phyloP scores from a whole-genome alignment of 92 coral and sea anemone genomes.

The Parazoanthus darwini region DNA sequence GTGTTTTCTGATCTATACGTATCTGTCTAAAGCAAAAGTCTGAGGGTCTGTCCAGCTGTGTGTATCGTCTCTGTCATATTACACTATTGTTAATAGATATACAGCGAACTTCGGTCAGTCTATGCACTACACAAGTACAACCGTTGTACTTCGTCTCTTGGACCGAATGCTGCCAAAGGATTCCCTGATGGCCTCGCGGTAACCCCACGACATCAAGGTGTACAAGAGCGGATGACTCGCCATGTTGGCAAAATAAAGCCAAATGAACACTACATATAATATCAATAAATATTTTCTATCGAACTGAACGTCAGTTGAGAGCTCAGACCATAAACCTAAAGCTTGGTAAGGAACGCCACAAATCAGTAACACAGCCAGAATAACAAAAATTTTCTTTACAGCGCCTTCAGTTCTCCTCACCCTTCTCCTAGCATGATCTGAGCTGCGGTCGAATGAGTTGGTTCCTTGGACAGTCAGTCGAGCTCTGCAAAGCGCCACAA shows the following conservation, averaged over 20 bases:
- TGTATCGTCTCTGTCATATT: no score
- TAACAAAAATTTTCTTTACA: constrained; percentile 19
- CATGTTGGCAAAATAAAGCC: constrained; percentile 36
- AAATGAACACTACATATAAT: not conserved
- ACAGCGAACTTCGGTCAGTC: not conserved
- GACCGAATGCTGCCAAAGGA: constrained; percentile 21
- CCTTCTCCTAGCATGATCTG: constrained; percentile 28
- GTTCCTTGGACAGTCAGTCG: constrained; percentile 8
- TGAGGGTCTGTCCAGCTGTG: not conserved
- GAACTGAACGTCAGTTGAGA: not conserved
- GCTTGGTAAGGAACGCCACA: constrained; percentile 38
- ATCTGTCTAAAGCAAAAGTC: no score
- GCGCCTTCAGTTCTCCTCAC: constrained; percentile 26
- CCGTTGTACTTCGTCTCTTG: constrained; percentile 22
- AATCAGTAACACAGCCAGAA: not conserved
- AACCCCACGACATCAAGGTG: constrained; percentile 28
- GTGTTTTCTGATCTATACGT: no score
- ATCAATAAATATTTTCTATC: not conserved
- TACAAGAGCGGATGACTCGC: constrained; percentile 32
- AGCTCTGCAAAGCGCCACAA: constrained; percentile 14
- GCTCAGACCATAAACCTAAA: not conserved
- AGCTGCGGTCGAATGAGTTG: constrained; percentile 39
- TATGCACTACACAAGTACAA: constrained; percentile 5
- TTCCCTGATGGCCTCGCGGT: constrained; percentile 25
- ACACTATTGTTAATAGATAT: not conserved